phyloP scores from a whole-genome alignment of 2,113 vertebrate genomes.

The Dipodomys merriami region DNA sequence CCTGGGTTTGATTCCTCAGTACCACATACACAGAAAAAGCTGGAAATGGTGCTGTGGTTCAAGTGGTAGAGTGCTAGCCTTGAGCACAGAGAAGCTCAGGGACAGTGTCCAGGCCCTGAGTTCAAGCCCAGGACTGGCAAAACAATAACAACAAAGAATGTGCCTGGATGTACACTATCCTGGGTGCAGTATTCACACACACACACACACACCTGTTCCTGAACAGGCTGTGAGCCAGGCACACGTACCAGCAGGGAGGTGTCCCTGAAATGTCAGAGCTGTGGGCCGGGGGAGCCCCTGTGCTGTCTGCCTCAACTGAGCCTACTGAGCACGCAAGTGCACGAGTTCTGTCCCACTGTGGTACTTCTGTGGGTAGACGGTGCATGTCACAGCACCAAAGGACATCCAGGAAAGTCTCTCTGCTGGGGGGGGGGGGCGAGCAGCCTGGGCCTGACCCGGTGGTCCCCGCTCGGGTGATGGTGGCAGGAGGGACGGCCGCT shows the following conservation, averaged over 20 bases:
- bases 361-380: background rate
- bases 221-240: background rate
- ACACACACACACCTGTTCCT: background rate
- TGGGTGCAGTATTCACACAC: background rate
- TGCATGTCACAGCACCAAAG: background rate
- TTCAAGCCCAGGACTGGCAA: no score
- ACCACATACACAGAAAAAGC: no score
- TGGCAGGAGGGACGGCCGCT: no score
- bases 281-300: background rate
- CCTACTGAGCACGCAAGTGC: background rate
- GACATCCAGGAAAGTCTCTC: background rate
- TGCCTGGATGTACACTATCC: background rate
- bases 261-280: background rate
- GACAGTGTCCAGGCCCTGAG: no score
- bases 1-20: no score
- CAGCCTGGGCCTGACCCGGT: no score
- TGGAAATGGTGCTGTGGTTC: no score
- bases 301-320: rapidly evolving
- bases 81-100: no score
- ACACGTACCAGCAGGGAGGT: background rate
- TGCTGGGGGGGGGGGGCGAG: no score
- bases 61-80: no score
- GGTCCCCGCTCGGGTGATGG: no score
- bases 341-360: background rate
- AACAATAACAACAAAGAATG: no score